Evolutionary conservation across 2,113 vertebrate genomes (phyloP).

Genomic region (Mus spicilegus): DNA sequence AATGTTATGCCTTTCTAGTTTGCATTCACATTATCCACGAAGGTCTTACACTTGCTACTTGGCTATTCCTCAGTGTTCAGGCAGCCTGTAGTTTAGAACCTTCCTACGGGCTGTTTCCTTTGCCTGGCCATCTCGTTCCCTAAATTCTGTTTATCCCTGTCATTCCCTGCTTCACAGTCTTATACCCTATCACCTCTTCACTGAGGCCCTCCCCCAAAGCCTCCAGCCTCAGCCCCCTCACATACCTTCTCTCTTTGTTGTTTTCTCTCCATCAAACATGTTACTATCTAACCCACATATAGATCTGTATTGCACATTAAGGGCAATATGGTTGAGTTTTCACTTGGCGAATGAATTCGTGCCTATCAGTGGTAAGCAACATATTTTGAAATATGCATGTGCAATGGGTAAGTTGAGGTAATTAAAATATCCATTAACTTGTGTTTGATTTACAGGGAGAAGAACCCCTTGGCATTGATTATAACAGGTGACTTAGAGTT

Average conservation of each 20-base stretch:
- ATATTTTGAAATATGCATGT: not conserved
- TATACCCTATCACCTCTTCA: not conserved
- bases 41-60: not conserved
- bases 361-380: not conserved
- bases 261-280: not conserved
- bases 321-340: not conserved
- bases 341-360: not conserved
- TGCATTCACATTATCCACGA: not conserved
- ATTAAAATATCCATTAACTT: not conserved
- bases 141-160: accelerated
- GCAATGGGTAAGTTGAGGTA: not conserved
- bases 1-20: not conserved
- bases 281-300: not conserved
- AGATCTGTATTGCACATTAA: not conserved
- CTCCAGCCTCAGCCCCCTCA: too few relatives aligned
- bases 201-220: not conserved
- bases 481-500: conserved; percentile 63
- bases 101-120: too few relatives aligned
- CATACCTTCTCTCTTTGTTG: not conserved
- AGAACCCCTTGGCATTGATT: conserved; percentile 26
- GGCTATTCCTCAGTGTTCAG: accelerated
- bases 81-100: not conserved
- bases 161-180: not conserved
- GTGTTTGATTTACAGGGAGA: not conserved
- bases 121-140: not conserved